These are phyloP conservation scores for Linurgus olivaceus DNA, from an alignment of 2,797 vertebrate species.

Conservation along the genomic window DNA sequence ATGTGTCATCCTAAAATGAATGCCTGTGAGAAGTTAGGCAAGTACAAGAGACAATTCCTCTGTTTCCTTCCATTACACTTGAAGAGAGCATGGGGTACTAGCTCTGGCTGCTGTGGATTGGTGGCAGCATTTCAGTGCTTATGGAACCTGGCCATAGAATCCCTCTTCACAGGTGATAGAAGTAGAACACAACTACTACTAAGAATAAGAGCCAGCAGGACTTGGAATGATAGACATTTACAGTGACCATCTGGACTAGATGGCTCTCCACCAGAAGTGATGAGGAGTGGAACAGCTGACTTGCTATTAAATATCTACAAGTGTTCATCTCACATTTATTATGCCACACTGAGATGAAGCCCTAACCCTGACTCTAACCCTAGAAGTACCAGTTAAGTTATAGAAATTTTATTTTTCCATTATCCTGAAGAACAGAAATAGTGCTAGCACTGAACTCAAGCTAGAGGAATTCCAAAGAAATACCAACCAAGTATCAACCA, in stretches of 20 bases:
- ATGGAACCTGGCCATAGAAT: neutral
- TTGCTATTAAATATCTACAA: neutral
- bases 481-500: neutral
- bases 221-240: neutral
- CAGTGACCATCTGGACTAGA: neutral
- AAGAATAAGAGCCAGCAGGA: neutral
- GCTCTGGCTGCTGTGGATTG: neutral
- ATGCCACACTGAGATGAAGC: neutral
- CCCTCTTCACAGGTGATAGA: neutral
- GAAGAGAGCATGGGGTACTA: neutral
- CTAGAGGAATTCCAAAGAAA: neutral
- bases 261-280: neutral
- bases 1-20: neutral
- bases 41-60: neutral
- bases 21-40: neutral
- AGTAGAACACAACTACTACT: neutral
- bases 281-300: constrained; percentile 20
- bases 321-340: constrained; percentile 7
- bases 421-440: neutral
- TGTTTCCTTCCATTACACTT: neutral
- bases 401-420: neutral
- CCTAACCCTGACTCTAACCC: neutral
- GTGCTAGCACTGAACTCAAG: neutral
- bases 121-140: neutral
- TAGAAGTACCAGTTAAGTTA: neutral